These are phyloP conservation scores for Zoanthus gigantus DNA, from an alignment of 92 coral and sea anemone species.

Conservation along the genomic window DNA sequence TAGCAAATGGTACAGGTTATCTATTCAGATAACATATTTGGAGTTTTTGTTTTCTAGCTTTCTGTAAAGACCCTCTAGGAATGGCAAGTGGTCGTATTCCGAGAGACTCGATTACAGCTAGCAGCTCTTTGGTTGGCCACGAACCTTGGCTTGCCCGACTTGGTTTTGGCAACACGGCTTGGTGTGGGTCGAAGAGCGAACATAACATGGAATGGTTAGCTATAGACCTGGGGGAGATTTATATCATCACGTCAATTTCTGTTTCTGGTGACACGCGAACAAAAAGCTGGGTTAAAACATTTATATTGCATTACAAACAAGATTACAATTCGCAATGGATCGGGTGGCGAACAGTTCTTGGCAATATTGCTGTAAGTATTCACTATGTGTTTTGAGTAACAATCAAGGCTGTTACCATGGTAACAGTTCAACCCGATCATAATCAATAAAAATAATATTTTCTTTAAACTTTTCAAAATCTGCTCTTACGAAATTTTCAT, in stretches of 20 bases:
- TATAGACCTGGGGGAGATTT: not conserved
- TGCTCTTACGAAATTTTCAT: no score
- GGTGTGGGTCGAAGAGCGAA: not conserved
- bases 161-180: conserved; percentile 20
- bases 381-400: not conserved
- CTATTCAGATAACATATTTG: no score
- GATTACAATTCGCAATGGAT: not conserved
- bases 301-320: not conserved
- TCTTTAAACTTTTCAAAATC: no score
- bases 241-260: conserved; percentile 9
- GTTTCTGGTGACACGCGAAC: conserved; percentile 12
- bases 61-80: conserved; percentile 24
- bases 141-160: conserved; percentile 34
- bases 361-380: not conserved
- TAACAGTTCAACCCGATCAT: no score
- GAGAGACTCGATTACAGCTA: conserved; percentile 21
- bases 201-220: not conserved
- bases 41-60: not conserved
- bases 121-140: conserved; percentile 33
- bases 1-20: not conserved
- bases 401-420: no score
- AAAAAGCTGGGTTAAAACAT: not conserved
- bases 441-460: no score
- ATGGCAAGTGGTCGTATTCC: conserved; percentile 25
- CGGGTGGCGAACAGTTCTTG: not conserved